Base-by-base conservation (phyloP, 2,797 vertebrate species). In the Antennarius maculatus region DNA sequence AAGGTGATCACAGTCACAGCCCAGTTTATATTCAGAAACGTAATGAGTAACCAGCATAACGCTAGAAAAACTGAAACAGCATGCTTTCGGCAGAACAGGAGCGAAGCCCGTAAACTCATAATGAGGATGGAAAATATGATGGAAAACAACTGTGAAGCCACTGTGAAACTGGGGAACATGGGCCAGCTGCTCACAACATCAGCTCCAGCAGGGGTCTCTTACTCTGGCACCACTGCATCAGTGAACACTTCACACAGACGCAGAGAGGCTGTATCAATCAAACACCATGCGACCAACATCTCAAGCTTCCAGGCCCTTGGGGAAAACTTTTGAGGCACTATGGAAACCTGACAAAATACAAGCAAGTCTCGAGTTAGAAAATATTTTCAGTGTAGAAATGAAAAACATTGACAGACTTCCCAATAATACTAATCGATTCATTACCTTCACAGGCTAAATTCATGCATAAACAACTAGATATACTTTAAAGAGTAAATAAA, bases 181-280 rank as follows among this genome's bases (percentile, higher is more conserved):
- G 76, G 69, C 74, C 77, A 86, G 87, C 72, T 89, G 85, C 83
- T 87, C 79, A 76, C 79, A 71, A 67, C 69, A 88, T 84, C 79
- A 67, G 80, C 76, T 89, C 79, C 79, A 65, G 82, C 79, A 72
- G 73, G 81, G 75, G 74, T 80, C 75, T 85, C 79, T 81, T 81
- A 80, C 79, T 85, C 83, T 75, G 87, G 89, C 76, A 82, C 83
- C 73, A n/a, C 62, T 34, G 77, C 86, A 84, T 79, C 85, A 76
- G 71, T 85, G 86, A 83, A 77, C 84, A 88, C 84, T 79, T 80
- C 71, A 66, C 74, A 75, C 41, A 67, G 74, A 82, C 0, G 39
- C 61, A 76, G 78, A 76, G 67, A 73, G 63, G 76, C 76, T 61
- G 76, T 82, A 91, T 91, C 81, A 83, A 87, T 89, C 86, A 91